A percentile compares a stretch with the other conserved stretches of the same genome.
These are phyloP conservation scores for Agrochola circellaris DNA, from an alignment of 2,888 invertebrate species.

Conservation along the genomic window DNA sequence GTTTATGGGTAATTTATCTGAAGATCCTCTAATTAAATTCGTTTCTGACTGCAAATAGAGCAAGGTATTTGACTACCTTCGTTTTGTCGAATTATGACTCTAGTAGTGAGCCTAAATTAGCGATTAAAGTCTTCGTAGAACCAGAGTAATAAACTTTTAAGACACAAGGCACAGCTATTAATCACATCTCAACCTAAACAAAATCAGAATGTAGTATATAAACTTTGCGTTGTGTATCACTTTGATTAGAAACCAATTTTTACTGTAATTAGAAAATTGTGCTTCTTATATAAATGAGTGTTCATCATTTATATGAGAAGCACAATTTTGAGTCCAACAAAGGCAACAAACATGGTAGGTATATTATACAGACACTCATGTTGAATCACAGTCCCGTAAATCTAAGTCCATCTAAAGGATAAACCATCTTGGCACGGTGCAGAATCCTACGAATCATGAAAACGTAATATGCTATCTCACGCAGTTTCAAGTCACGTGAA, in stretches of 20 bases:
- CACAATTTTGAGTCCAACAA: neutral
- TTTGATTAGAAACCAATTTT: neutral
- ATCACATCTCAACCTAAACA: neutral
- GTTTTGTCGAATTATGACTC: neutral
- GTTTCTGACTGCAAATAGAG: neutral
- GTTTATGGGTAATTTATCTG: neutral
- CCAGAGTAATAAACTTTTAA: neutral
- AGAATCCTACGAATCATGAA: neutral
- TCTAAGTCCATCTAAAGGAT: neutral
- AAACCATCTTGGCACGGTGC: neutral
- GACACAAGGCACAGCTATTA: neutral
- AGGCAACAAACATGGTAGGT: neutral
- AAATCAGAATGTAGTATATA: neutral
- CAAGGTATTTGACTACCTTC: neutral
- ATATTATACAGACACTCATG: neutral
- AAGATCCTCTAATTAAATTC: neutral
- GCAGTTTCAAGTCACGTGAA: neutral
- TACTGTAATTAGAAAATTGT: too few species aligned
- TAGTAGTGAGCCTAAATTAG: neutral
- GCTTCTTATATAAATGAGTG: too few species aligned
- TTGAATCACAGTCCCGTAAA: neutral
- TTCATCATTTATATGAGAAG: too few species aligned
- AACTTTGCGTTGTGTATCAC: neutral
- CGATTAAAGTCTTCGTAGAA: neutral
- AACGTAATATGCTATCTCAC: too few species aligned